Evolutionary conservation across 2,888 invertebrate species (phyloP).

Genomic region (Ashinkailepas kermadecensis): DNA sequence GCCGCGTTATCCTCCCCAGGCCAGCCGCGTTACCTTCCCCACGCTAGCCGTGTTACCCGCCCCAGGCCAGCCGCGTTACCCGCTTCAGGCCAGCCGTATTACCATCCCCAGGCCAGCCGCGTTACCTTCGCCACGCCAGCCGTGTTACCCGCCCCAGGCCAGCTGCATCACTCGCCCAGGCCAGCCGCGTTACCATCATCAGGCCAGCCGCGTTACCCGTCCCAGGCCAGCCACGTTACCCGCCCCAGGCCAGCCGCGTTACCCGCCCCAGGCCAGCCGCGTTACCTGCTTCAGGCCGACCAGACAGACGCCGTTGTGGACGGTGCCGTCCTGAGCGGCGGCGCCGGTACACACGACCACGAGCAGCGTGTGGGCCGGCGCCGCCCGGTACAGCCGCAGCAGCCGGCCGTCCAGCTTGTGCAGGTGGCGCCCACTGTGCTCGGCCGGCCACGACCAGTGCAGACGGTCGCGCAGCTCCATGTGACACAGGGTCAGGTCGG

Average conservation of each 20-base stretch:
- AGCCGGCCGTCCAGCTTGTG: slow-evolving; percentile 3
- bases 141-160: too few species aligned
- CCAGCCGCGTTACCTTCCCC: background rate
- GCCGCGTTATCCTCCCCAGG: background rate
- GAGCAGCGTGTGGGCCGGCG: background rate
- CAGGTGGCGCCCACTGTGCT: background rate
- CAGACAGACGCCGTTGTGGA: slow-evolving; percentile 7
- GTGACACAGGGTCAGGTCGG: slow-evolving; percentile 16
- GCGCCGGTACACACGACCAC: background rate
- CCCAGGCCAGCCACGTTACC: too few species aligned
- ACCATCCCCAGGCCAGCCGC: too few species aligned
- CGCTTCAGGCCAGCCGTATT: background rate
- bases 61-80: background rate
- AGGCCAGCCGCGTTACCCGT: too few species aligned
- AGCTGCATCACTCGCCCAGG: too few species aligned
- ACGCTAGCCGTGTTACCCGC: background rate
- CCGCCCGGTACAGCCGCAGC: slow-evolving; percentile 20
- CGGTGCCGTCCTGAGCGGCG: background rate
- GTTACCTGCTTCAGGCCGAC: background rate
- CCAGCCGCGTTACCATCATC: too few species aligned
- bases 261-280: background rate
- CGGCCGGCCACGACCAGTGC: slow-evolving; percentile 5
- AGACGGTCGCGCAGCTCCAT: background rate
- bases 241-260: too few species aligned
- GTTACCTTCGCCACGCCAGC: too few species aligned